Base-by-base conservation (phyloP, 2,113 vertebrate genomes). In the Toxotes jaculatrix region DNA sequence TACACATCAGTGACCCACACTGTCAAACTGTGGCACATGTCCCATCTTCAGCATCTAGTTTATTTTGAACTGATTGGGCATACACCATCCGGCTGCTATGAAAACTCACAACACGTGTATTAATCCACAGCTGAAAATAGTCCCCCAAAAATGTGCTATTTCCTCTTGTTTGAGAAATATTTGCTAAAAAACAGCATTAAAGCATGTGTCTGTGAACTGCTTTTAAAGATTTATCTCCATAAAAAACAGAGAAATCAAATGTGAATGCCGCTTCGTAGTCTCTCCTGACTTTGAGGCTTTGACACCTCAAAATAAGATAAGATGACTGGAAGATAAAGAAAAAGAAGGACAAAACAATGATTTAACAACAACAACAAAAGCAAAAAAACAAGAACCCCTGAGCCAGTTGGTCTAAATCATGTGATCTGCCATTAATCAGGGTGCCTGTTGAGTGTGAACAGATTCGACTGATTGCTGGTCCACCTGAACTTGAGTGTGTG, bases 401-500 rank as follows among this genome's bases (percentile, higher is more conserved):
- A 82, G 55, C 65, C 84, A 90, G 87, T 64, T 83, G 88, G 83
- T 68, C 49, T 36, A n/a, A 55, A 65, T 61, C 75, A 34, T 69
- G 57, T 56, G 69, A 77, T 45, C 42, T 74, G 68, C 36, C 49
- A n/a, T 85, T 83, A 74, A 90, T 87, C 83, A 82, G 82, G 49
- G 86, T 3, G 42, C 89, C 78, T 62, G 77, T 55, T 53, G 67
- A 63, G 76, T 57, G 72, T 1, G 68, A 88, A 87, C 87, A 89
- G 82, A 76, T 80, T 79, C 5, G 16, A 40, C 68, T 66, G 59
- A 45, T 85, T n/a, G 59, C 72, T 60, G 76, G 66, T 84, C 87
- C 87, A 92, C 88, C 90, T 91, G 84, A 88, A 76, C 71, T 59
- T 55, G 78, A 73, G 63, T 0, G 67, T 31, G 74, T 90, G 89